Evolutionary conservation across 1,140 invertebrate genomes (phyloP).

Genomic region (Temnothorax curvispinosus): DNA sequence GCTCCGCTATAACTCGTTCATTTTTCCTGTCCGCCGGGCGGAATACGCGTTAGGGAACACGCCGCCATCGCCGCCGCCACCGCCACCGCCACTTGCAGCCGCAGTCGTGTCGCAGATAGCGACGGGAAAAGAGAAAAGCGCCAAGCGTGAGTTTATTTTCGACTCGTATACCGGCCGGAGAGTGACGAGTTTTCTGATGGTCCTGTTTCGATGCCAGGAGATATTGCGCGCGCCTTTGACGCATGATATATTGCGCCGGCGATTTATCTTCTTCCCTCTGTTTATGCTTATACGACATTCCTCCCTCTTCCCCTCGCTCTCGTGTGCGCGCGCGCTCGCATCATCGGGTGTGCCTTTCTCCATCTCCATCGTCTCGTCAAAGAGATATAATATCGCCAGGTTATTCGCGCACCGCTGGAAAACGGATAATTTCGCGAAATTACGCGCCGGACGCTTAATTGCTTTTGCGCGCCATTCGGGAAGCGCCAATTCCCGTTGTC

Average conservation of each 20-base stretch:
- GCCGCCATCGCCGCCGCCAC: background rate
- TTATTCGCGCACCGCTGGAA: conserved; percentile 29
- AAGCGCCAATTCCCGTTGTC: conserved; percentile 48
- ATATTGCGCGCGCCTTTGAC: conserved; percentile 63
- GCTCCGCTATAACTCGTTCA: conserved; percentile 2
- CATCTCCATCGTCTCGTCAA: conserved; percentile 36
- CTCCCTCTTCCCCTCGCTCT: background rate
- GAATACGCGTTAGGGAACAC: conserved; percentile 1
- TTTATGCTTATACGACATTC: conserved; percentile 32
- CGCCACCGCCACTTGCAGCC: background rate
- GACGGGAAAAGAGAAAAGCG: conserved; percentile 16
- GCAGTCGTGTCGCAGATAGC: conserved; percentile 4
- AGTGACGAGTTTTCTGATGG: conserved; percentile 48
- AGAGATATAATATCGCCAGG: conserved; percentile 26
- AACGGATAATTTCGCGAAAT: conserved; percentile 63
- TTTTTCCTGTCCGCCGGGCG: conserved; percentile 3
- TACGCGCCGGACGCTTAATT: conserved; percentile 64
- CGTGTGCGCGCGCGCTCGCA: too few species aligned
- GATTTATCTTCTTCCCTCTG: conserved; percentile 56
- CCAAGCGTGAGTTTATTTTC: conserved; percentile 53
- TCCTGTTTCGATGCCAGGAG: conserved; percentile 54
- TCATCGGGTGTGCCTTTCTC: background rate
- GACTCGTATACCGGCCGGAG: conserved; percentile 30
- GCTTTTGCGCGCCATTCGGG: conserved; percentile 52
- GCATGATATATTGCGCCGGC: conserved; percentile 53